These are phyloP conservation scores for Azemiops feae DNA, from an alignment of 2,113 vertebrate genomes.

Conservation along the genomic window DNA sequence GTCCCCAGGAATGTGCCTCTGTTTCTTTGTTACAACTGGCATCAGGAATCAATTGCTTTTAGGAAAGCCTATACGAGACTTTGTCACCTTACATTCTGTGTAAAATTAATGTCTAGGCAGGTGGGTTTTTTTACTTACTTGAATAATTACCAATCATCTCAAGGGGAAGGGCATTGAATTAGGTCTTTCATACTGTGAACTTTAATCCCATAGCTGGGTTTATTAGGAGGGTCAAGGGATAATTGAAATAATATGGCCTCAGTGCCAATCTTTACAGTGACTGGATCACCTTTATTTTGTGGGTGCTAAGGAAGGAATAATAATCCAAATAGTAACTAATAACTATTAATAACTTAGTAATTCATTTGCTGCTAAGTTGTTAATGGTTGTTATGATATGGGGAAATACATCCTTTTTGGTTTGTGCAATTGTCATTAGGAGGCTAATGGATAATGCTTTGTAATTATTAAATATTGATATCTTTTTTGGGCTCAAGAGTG, in stretches of 20 bases:
- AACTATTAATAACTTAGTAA: neutral
- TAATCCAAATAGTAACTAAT: neutral
- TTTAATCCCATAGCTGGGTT: neutral
- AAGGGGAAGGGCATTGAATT: neutral
- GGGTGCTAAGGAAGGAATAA: neutral
- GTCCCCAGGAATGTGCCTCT: neutral
- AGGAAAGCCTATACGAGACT: neutral
- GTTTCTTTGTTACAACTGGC: neutral
- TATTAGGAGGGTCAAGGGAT: neutral
- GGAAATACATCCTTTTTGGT: neutral
- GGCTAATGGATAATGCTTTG: neutral
- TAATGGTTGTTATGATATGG: neutral
- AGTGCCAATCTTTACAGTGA: neutral
- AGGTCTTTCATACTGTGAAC: neutral
- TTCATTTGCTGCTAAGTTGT: neutral
- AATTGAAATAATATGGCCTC: neutral
- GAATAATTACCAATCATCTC: neutral
- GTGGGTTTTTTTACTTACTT: neutral
- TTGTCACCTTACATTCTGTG: neutral
- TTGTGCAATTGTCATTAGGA: neutral
- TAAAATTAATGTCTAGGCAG: neutral
- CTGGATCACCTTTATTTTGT: neutral
- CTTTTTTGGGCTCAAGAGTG: neutral
- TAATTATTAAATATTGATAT: neutral
- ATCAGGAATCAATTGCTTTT: neutral